Base-by-base conservation (phyloP, 1,140 invertebrate species). In the Pseudomyrmex concolor region DNA sequence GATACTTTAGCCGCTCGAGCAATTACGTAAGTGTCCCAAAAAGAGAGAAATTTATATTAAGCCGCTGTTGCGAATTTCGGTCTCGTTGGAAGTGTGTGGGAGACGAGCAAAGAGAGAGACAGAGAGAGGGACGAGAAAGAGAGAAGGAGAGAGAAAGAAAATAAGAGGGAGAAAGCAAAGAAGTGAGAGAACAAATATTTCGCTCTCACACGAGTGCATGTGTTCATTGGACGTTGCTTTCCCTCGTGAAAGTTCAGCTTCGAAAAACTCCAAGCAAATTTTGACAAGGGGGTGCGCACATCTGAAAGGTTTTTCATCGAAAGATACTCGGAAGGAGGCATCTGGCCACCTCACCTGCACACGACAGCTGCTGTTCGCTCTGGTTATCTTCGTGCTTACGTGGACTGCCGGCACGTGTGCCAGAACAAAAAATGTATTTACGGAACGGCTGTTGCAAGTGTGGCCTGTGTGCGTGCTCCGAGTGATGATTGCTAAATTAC, bases 321-420 rank as follows among this genome's bases (percentile, higher is more conserved):
- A 83, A 73, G 55, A 83, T 88, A 66, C 80, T 83, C 71, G 71
- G 60, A 88, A 85, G 76, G 72, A 67, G 83, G 77, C 87, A 89
- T 88, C 87, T 89, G 87, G 77, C 63, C 68, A 34, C 85, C 22
- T 80, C 25, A 19, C 62, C 84, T 88, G 10, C 50, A 19, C 57
- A 70, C 22, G 60, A 70, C 86, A 88, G 86, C 86, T 88, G 86
- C 86, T 64, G 82, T 71, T 85, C 86, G 86, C 84, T 59, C 59
- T 72, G 84, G 74, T 88, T 87, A 88, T 85, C 86, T 88, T 83
- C 73, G 19, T 83, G 86, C 86, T 88, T 88, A 87, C 86, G 86
- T 85, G 77, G 77, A 62, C 72, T 74, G 72, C 67, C 82, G 72
- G 86, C 83, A 86, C 86, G 86, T 87, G 86, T 71, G 54, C 80